These are phyloP conservation scores for Troglohyphantes excavatus DNA, from an alignment of 2,888 invertebrate genomes.

Conservation along the genomic window DNA sequence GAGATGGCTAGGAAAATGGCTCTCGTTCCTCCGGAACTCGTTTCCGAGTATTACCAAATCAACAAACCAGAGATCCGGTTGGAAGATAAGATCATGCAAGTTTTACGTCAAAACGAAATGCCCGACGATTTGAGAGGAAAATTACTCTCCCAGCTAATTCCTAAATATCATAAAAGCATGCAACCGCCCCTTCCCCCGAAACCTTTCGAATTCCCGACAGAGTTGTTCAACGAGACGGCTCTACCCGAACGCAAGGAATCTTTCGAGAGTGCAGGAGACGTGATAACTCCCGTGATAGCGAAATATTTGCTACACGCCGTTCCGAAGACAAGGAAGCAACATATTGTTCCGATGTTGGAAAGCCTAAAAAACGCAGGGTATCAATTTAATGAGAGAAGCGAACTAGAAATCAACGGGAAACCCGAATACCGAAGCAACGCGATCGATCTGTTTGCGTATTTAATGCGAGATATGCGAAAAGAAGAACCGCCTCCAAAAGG, in stretches of 20 bases:
- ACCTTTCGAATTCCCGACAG: not conserved
- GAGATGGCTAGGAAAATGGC: slow-evolving; percentile 4
- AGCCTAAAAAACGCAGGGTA: not conserved
- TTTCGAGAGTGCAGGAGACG: too few relatives aligned
- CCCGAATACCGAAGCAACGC: not conserved
- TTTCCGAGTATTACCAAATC: slow-evolving; percentile 17
- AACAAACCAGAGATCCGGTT: slow-evolving; percentile 12
- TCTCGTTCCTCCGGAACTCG: not conserved
- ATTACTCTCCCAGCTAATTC: slow-evolving; percentile 18
- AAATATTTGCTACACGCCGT: too few relatives aligned
- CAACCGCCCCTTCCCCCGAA: slow-evolving; percentile 8
- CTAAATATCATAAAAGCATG: slow-evolving; percentile 17
- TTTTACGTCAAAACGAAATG: not conserved
- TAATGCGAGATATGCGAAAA: not conserved
- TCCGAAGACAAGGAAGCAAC: too few relatives aligned
- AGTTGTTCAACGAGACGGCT: not conserved
- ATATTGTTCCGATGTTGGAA: slow-evolving; percentile 18
- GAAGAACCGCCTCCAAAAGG: too few relatives aligned
- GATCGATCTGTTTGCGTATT: not conserved
- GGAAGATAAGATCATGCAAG: slow-evolving; percentile 4
- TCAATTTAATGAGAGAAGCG: slow-evolving; percentile 11
- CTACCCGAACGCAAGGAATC: not conserved
- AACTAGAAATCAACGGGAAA: slow-evolving; percentile 6
- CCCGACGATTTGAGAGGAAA: slow-evolving; percentile 2
- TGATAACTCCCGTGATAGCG: too few relatives aligned